Evolutionary conservation across 2,113 vertebrate genomes (phyloP).

Genomic region (Myiagra hebetior): DNA sequence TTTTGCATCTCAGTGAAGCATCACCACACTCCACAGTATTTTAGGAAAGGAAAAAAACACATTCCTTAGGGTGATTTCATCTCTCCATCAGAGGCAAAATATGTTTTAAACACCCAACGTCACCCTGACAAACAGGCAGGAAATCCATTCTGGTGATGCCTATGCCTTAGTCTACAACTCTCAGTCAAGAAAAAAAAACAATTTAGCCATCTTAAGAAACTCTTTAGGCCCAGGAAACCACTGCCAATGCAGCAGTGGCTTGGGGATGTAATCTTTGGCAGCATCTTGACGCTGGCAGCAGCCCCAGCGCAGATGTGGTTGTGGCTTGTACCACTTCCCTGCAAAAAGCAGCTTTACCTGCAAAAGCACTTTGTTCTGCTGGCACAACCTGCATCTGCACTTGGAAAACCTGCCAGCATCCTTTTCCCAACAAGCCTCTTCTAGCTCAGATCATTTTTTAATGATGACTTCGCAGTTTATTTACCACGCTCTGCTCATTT

Average conservation of each 20-base stretch:
- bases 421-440: slow-evolving; percentile 27
- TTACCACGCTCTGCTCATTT: slow-evolving; percentile 10
- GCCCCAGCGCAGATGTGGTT: slow-evolving; percentile 6
- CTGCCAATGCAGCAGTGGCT: background rate
- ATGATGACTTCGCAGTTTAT: slow-evolving; percentile 51
- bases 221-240: background rate
- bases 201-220: background rate
- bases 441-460: slow-evolving; percentile 12
- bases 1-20: background rate
- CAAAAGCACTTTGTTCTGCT: slow-evolving; percentile 40
- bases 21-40: background rate
- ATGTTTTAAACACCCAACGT: background rate
- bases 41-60: background rate
- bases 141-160: background rate
- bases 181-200: background rate
- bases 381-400: slow-evolving; percentile 43
- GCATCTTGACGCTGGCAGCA: background rate
- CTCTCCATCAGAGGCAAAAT: background rate
- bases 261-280: background rate
- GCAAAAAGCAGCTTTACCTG: slow-evolving; percentile 37
- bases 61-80: background rate
- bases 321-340: background rate
- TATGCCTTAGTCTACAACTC: background rate
- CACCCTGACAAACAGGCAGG: background rate
- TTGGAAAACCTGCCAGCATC: slow-evolving; percentile 30